Evolutionary conservation across 2,888 invertebrate species (phyloP).

Genomic region (Parochlus steinenii): DNA sequence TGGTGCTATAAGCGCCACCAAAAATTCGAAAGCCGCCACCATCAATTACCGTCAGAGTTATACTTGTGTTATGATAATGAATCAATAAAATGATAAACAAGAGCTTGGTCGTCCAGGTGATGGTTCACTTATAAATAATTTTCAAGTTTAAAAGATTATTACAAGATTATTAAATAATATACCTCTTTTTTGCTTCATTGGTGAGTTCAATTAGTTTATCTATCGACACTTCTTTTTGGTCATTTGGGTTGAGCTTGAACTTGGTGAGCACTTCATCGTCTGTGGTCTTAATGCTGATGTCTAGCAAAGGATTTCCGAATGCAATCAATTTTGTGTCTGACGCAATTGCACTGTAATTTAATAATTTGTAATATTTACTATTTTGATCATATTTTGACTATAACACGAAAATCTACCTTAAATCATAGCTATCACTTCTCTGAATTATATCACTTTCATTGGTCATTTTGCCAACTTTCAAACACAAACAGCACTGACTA

Average conservation of each 20-base stretch:
- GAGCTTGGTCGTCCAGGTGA: no score
- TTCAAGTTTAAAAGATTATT: background rate
- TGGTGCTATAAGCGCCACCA: background rate
- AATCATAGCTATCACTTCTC: background rate
- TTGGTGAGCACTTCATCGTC: constrained; percentile 22
- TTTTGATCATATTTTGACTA: background rate
- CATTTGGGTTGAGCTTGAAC: constrained; percentile 17
- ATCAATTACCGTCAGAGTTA: background rate
- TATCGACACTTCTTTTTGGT: constrained; percentile 11
- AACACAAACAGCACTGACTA: no score
- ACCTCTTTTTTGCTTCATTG: constrained; percentile 8
- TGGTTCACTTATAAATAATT: background rate
- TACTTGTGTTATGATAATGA: background rate
- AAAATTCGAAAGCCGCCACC: background rate
- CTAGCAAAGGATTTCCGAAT: constrained; percentile 27
- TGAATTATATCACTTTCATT: background rate
- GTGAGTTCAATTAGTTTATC: constrained; percentile 9
- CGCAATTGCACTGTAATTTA: constrained; percentile 2
- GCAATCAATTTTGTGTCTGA: constrained; percentile 21
- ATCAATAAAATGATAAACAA: constrained; percentile 1
- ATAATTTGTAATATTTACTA: background rate
- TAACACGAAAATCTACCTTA: background rate
- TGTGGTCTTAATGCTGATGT: constrained; percentile 21
- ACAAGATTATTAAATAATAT: background rate
- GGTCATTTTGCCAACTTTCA: no score